Base-by-base conservation (phyloP, 2,888 invertebrate genomes). In the Ormia ochracea region DNA sequence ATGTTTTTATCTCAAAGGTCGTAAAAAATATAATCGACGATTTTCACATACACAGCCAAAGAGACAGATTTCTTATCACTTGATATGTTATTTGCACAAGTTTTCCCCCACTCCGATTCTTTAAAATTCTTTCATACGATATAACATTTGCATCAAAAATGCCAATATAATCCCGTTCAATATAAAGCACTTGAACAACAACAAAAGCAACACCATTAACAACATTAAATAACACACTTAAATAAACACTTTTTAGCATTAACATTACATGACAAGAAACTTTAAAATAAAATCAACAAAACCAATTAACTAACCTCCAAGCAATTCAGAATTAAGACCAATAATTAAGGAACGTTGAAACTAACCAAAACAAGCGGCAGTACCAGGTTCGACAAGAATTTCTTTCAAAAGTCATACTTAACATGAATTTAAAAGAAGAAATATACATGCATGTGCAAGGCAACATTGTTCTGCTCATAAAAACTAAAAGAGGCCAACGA, bases 391-490 rank as follows among this genome's bases (percentile, higher is more conserved):
- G 52, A 43, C 21, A 38, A 61, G 33, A 56, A 63, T 45, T 69
- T 52, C 58, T 59, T 58, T 41, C 31, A 61, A 31, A 45, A 31
- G 38, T 38, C 28, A 65, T 65, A 74, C 74, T 74, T 78, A 74
- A 78, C 78, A 78, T 78, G 78, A 69, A 74, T 78, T 78, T 43
- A 45, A 74, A 65, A 56, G 10, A 38, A 23, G 19, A 28, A 23
- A 19, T 21, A 14, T 0, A n/a, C 12, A 66, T n/a, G n/a, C n/a
- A n/a, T n/a, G n/a, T n/a, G n/a, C n/a, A 52, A 23, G 21, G 31
- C 68, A 78, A 68, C 59, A 56, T 63, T 72, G 68, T n/a, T n/a
- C n/a, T n/a, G n/a, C 63, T 61, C 68, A 73, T 63, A 69, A 78
- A 65, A 70, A 41, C 7, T 6, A 54, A 21, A 12, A n/a, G 12